Evolutionary conservation across 2,113 vertebrate species (phyloP), one percentile per base, ranked within the genome.

Genomic region (Leucopternis melanops): DNA sequence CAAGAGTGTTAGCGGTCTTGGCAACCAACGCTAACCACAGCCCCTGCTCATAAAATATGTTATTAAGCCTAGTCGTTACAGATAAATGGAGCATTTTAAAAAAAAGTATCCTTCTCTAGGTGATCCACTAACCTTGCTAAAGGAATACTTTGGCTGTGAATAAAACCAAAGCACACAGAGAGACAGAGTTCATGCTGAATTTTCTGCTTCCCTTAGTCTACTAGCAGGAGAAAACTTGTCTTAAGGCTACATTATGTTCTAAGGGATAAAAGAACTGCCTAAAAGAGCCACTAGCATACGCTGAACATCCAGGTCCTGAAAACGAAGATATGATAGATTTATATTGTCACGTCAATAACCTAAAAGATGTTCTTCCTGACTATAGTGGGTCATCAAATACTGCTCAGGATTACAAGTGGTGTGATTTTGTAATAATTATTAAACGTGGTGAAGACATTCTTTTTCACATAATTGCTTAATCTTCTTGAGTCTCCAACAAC

Each of bases 401-500:
- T 42, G 59, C 80, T 81, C 75, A 93, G 71, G 50, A 93, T 83
- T 81, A 88, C 71, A 94, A 94, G 54, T 34, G 17, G 19, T 58
- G 55, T 42, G 73, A 85, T 85, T 93, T 86, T 77, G 7, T 70
- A 83, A 34, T 70, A 69, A 82, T 81, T 94, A 91, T 4, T 94
- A 32, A 80, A 91, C 62, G 10, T 62, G 14, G 29, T 23, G 19
- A 91, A 91, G 62, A 94, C 65, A 89, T 70, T 69, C 42, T 94
- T 95, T 95, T 93, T 90, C 85, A 94, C 36, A 36, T 86, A 95
- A 93, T 87, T 73, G 79, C 66, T 94, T 89, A 81, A 96, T 95
- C 70, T 94, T 71, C 66, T 88, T 67, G 65, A 84, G 65, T 71
- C 70, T 81, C 66, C 79, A 66, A n/a, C 40, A 84, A 92, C 52